Conservation (phyloP, 2,113 vertebrate species). For the Corythornis vintsioides region DNA sequence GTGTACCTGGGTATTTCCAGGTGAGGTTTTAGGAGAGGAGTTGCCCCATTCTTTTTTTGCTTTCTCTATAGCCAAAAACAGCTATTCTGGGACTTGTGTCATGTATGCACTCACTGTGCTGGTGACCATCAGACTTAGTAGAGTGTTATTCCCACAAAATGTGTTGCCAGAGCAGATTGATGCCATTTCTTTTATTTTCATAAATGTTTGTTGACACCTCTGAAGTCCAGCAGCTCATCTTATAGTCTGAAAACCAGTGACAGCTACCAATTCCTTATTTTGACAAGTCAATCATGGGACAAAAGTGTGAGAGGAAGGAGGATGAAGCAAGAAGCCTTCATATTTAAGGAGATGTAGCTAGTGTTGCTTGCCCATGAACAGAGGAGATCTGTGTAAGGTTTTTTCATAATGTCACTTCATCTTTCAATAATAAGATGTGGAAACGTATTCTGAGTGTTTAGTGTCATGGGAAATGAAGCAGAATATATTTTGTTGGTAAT, state of each 20-base stretch:
- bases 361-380: rapidly evolving
- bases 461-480: slow-evolving; percentile 50
- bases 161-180: neutral
- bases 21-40: neutral
- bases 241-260: neutral
- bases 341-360: neutral
- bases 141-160: no score
- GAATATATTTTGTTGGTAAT: slow-evolving; percentile 65
- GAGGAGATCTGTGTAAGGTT: neutral
- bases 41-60: neutral
- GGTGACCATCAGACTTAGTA: neutral
- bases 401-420: slow-evolving; percentile 54
- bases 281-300: neutral
- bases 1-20: neutral
- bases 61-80: neutral
- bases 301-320: neutral
- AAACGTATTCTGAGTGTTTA: slow-evolving; percentile 53
- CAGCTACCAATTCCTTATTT: neutral
- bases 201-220: neutral
- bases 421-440: slow-evolving; percentile 48
- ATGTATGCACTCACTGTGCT: neutral
- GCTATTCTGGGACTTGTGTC: neutral
- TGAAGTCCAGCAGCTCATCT: neutral
- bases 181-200: neutral
- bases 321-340: neutral